Conservation (phyloP, 2,888 invertebrate genomes). For the Rhopalosiphum nymphaeae region DNA sequence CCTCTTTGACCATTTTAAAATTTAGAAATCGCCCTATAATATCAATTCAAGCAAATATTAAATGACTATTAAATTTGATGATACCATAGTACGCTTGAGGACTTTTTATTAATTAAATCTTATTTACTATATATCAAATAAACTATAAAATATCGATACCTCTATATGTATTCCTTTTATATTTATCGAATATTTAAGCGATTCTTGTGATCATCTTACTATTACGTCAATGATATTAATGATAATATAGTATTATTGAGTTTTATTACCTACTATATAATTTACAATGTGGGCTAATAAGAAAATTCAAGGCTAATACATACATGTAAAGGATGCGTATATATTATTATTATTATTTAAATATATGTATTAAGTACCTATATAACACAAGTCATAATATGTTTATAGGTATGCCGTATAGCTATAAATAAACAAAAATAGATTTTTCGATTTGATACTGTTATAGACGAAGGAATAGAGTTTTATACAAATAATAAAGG, state of each 20-base stretch:
- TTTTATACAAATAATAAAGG: neutral
- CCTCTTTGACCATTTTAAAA: slow-evolving; percentile 22
- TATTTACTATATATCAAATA: neutral
- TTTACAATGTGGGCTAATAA: neutral
- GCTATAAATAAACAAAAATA: neutral
- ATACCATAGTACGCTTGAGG: neutral
- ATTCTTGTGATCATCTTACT: neutral
- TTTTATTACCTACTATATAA: neutral
- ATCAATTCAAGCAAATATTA: neutral
- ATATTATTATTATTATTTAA: neutral
- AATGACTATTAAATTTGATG: neutral
- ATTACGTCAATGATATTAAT: neutral
- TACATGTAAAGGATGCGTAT: neutral
- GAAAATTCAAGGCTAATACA: neutral
- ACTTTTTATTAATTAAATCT: neutral
- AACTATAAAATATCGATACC: neutral
- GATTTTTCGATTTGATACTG: neutral
- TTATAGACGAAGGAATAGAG: neutral
- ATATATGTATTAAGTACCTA: neutral
- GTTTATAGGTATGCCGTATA: neutral
- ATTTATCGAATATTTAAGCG: neutral
- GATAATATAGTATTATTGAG: neutral
- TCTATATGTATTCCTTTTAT: neutral
- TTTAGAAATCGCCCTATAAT: neutral
- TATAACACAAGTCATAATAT: neutral